Percentiles rank a stretch among this genome's conserved stretches.
phyloP scores from a whole-genome alignment of 2,113 vertebrate species.

The Mesembrinibis cayennensis region DNA sequence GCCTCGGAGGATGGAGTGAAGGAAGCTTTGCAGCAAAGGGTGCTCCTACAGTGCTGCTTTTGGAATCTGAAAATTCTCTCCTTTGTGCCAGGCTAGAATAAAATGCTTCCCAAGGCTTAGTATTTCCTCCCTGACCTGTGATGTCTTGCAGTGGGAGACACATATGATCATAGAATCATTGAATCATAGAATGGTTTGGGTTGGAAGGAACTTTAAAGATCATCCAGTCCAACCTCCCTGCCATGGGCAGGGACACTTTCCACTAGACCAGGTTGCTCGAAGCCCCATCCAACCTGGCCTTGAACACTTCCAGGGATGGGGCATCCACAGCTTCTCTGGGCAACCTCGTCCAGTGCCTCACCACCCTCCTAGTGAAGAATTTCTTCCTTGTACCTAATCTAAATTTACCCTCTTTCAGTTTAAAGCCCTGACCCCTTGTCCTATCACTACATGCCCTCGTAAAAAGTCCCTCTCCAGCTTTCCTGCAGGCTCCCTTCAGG shows the following conservation, averaged over 20 bases:
- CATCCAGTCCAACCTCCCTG: not conserved
- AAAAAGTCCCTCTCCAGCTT: not conserved
- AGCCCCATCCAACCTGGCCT: no score
- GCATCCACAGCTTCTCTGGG: not conserved
- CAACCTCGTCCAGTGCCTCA: not conserved
- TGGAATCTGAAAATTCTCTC: not conserved
- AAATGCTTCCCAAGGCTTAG: not conserved
- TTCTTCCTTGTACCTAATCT: not conserved
- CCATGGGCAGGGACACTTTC: not conserved
- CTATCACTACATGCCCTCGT: not conserved
- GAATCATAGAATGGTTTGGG: not conserved
- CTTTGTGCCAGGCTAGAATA: not conserved
- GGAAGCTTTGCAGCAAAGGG: not conserved
- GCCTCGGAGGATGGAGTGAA: not conserved
- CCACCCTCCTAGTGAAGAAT: not conserved
- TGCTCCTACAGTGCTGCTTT: not conserved
- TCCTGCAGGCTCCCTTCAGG: not conserved
- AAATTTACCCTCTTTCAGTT: not conserved
- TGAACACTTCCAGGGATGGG: no score
- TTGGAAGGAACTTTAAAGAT: not conserved
- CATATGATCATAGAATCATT: not conserved
- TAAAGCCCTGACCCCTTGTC: not conserved
- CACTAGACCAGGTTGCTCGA: not conserved
- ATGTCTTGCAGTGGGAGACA: not conserved
- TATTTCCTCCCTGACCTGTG: not conserved